Evolutionary conservation across 2,888 invertebrate genomes (phyloP), one percentile per base, ranked within the genome.

Genomic region (Drosophila kanekoi): DNA sequence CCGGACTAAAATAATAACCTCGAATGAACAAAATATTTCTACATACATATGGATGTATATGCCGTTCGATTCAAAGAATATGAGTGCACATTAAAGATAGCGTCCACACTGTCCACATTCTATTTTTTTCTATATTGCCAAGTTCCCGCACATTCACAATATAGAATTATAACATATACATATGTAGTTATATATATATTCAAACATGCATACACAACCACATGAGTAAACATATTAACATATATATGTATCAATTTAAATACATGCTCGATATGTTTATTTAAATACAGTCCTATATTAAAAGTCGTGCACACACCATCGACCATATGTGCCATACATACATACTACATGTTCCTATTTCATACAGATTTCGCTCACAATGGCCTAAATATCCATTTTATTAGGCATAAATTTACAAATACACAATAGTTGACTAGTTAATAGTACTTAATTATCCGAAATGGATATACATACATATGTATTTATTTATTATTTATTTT

Each of bases 71-170:
- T 74, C 61, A 41, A 60, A 63, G 47, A 80, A 77, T 83, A 74
- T 84, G 84, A 81, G 70, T 77, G 78, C 79, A 87, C 77, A 77
- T 77, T 53, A 66, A 76, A 75, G 56, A 75, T 75, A 78, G 66
- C 87, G 57, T 81, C 87, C 79, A 87, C 81, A 84, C 71, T 67
- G 79, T 70, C 72, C 81, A 81, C 87, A 78, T 60, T 72, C 60
- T 63, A 54, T 63, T 57, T 75, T 54, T 68, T 75, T 67, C 78
- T 72, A 63, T 60, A 58, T 47, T 43, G 57, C 53, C 48, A 57
- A 38, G 41, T 61, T 61, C 14, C 60, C 48, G 43, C 51, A 58
- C 54, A 75, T 52, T 56, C 58, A 52, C 35, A 71, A 60, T 43
- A 48, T 54, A 47, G 37, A 51, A 65, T 72, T 43, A 10, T 65